phyloP scores from a whole-genome alignment of 2,113 vertebrate genomes.

The Myotis lucifugus region DNA sequence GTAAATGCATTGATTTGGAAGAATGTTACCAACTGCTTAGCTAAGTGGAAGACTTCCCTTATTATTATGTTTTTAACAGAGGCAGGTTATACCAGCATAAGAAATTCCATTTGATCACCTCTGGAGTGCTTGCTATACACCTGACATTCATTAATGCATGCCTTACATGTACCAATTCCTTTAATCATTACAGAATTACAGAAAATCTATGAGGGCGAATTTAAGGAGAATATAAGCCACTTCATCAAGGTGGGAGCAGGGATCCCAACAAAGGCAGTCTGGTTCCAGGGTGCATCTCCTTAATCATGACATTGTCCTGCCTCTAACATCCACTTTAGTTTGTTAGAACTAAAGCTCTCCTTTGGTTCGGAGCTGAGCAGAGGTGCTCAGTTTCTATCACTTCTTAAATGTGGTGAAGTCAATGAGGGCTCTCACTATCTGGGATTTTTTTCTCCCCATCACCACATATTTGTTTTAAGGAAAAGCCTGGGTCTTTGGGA shows the following conservation, averaged over 20 bases:
- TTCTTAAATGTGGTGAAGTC: not conserved
- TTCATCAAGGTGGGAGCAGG: not conserved
- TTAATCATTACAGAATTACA: not conserved
- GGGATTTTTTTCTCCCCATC: not conserved
- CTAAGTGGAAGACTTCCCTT: not conserved
- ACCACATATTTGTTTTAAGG: not conserved
- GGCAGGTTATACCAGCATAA: not conserved
- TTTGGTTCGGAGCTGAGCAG: not conserved
- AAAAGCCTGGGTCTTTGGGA: not conserved
- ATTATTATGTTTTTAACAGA: not conserved
- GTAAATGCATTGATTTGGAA: not conserved
- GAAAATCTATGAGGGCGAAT: not conserved
- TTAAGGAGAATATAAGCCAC: not conserved
- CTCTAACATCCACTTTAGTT: not conserved
- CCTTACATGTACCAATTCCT: not conserved
- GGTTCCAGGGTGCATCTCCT: not conserved
- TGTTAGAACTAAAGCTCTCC: not conserved
- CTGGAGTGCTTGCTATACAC: not conserved
- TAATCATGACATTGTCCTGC: not conserved
- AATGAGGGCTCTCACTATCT: not conserved
- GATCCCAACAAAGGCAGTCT: not conserved
- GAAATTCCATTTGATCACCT: not conserved
- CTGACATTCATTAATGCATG: not conserved
- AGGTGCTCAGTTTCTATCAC: not conserved
- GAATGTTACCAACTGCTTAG: not conserved